A percentile compares a stretch with the other conserved stretches of the same genome.
Evolutionary conservation across 2,888 invertebrate genomes (phyloP).

Genomic region (Luperina testacea): DNA sequence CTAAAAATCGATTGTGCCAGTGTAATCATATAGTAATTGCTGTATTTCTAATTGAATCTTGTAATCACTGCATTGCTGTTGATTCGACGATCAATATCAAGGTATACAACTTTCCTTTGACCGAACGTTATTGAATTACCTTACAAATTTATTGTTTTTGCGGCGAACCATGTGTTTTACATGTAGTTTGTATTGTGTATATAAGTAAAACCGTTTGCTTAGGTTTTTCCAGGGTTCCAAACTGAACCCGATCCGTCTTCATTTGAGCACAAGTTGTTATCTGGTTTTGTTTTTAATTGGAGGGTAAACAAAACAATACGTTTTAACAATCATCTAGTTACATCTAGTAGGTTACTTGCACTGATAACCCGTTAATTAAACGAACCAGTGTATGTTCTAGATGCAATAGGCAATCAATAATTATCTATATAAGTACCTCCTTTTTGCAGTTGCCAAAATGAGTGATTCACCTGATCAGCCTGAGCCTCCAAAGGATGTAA

Average conservation of each 20-base stretch:
- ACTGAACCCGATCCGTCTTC: neutral
- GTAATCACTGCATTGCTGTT: constrained; percentile 22
- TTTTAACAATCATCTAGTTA: neutral
- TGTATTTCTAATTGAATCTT: constrained; percentile 19
- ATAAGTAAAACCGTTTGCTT: neutral
- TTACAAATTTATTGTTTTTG: constrained; percentile 49
- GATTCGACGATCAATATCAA: constrained; percentile 63
- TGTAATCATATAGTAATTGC: constrained; percentile 12
- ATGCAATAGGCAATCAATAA: neutral
- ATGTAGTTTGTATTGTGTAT: neutral
- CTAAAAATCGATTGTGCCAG: constrained; percentile 22
- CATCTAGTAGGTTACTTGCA: constrained; percentile 12
- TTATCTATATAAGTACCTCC: constrained; percentile 7
- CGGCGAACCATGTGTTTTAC: constrained; percentile 61
- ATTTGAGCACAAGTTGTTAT: neutral
- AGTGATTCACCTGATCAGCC: constrained; percentile 85
- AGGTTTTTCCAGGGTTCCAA: neutral
- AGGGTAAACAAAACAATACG: constrained; percentile 73
- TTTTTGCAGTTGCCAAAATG: constrained; percentile 75
- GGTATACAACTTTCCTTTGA: constrained; percentile 78
- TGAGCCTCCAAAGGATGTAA: constrained; percentile 86
- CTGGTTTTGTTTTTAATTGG: constrained; percentile 51
- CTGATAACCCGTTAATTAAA: constrained; percentile 13
- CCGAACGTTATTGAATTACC: constrained; percentile 64
- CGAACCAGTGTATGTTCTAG: constrained; percentile 11